Evolutionary conservation across 2,797 vertebrate genomes (phyloP), one percentile per base, ranked within the genome.

Genomic region (Danio kyathit): DNA sequence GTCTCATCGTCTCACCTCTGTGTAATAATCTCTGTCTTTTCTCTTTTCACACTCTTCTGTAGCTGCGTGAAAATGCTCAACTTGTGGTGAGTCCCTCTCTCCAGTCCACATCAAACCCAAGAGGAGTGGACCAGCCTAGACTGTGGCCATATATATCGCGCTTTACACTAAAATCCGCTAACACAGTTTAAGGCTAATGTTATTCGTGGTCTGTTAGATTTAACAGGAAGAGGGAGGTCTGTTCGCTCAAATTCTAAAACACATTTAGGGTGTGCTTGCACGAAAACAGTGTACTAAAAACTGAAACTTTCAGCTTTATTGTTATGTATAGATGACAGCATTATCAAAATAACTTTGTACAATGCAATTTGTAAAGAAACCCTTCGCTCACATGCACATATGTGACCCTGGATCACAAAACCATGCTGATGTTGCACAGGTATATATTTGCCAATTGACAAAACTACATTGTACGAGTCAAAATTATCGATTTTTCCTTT

Each of bases 41-140:
- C 93, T 97, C 94, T 96, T 94, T 94, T 95, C 93, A 95, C 94
- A 94, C 93, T 91, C 94, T 94, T 95, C 95, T 97, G 95, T 99
- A 99, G 98, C 98, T 99, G 98, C 97, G 96, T 99, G 97, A 99
- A 99, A 99, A 99, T 99, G 96, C 97, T 99, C 97, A 98, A 99
- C 97, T 94, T 99, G 97, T 99, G 97, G 97, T 99, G 97, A 99
- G 98, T 99, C 96, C 95, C 96, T 97, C 96, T 97, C 97, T 97
- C 95, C 95, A 92, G 96, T 96, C 94, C 95, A 95, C 95, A 91
- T 91, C 93, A 93, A 90, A 89, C 90, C 91, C 90, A 92, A 90
- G 91, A 93, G 92, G 95, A 97, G 96, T 89, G 95, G 96, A 96
- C 96, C 95, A 91, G 94, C 94, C 93, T 94, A 94, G 94, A 93